Percentiles rank a stretch among this genome's conserved stretches.
These are phyloP conservation scores for Stratiolaelaps scimitus DNA, from an alignment of 1,140 invertebrate species.

Conservation along the genomic window DNA sequence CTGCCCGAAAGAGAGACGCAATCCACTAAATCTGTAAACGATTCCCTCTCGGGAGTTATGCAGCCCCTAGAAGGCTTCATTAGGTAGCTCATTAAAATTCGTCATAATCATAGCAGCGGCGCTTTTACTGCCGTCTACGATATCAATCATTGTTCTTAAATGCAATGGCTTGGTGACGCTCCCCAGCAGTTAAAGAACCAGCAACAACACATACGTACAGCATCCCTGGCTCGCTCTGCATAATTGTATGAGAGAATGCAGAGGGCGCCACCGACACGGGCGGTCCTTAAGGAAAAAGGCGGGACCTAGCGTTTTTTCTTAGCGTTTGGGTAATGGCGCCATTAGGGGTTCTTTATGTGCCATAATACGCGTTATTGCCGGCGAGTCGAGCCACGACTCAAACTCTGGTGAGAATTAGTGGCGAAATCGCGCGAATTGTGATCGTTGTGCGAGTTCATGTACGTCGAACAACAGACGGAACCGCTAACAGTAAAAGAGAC, in stretches of 20 bases:
- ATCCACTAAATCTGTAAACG: too few relatives aligned
- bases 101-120: too few relatives aligned
- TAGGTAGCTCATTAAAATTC: too few relatives aligned
- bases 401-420: conserved; percentile 21
- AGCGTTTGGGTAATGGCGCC: conserved; percentile 26
- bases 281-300: conserved; percentile 23
- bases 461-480: too few relatives aligned
- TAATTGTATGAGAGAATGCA: conserved; percentile 16
- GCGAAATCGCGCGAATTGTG: conserved; percentile 14
- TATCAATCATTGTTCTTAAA: too few relatives aligned
- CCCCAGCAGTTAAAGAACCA: conserved; percentile 2
- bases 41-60: too few relatives aligned
- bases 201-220: not conserved
- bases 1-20: too few relatives aligned
- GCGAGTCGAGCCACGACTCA: conserved; percentile 28
- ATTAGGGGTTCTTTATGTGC: conserved; percentile 29
- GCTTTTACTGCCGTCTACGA: too few relatives aligned
- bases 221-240: conserved; percentile 16
- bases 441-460: not conserved
- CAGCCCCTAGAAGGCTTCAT: too few relatives aligned
- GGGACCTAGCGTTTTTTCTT: conserved; percentile 25
- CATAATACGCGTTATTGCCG: conserved; percentile 27
- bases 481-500: too few relatives aligned
- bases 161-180: too few relatives aligned
- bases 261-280: conserved; percentile 16